Evolutionary conservation across 92 coral and sea anemone species (phyloP).

Genomic region (Palythoa grandiflora): DNA sequence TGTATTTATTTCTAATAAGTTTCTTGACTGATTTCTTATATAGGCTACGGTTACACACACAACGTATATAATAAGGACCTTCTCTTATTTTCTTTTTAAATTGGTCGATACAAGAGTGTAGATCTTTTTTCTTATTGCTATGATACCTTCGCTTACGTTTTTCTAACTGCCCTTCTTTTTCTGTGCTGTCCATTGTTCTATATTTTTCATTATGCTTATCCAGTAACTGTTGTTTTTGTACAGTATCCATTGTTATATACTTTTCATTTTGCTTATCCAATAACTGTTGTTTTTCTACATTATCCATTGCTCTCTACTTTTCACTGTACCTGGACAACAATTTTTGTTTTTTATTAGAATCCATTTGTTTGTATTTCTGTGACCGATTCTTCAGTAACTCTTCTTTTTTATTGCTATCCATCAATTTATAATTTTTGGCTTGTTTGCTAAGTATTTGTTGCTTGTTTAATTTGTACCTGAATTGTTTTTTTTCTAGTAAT

Average conservation of each 20-base stretch:
- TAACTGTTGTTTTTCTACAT: background rate
- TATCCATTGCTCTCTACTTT: background rate
- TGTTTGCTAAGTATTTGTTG: background rate
- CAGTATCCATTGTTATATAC: background rate
- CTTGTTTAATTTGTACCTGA: background rate
- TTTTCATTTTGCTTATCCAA: slow-evolving; percentile 3
- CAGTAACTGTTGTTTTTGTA: background rate
- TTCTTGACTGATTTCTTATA: background rate
- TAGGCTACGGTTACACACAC: background rate
- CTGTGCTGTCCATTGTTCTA: background rate
- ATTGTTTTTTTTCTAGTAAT: slow-evolving; percentile 35
- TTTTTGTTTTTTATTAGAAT: background rate
- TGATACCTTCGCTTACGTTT: background rate
- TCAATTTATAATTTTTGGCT: background rate
- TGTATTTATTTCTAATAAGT: background rate
- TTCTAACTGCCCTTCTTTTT: background rate
- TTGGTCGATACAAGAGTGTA: background rate
- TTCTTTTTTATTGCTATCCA: background rate
- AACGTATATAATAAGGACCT: background rate
- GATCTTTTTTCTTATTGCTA: background rate
- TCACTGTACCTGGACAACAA: background rate
- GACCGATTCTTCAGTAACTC: background rate
- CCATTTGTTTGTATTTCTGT: background rate
- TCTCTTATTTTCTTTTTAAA: background rate
- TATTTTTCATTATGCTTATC: background rate